Conservation (phyloP, 2,888 invertebrate species). For the Zonitis immaculata region DNA sequence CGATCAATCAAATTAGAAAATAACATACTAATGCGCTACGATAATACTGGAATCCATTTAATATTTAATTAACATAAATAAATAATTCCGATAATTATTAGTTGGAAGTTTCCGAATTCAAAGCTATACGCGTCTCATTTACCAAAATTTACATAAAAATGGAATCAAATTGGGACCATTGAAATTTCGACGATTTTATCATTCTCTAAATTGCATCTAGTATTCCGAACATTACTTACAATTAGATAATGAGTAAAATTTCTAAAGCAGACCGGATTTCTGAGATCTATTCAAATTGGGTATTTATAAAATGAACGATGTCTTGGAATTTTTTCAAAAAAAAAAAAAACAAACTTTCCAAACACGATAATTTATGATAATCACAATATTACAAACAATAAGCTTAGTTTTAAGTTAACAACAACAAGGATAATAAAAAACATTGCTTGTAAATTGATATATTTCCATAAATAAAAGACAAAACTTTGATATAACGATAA, state of each 20-base stretch:
- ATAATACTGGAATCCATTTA: conserved; percentile 2
- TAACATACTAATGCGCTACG: conserved; percentile 5
- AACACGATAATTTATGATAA: background rate
- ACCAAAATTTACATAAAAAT: conserved; percentile 15
- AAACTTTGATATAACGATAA: conserved; percentile 12
- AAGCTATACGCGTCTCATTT: conserved; percentile 7
- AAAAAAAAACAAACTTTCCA: background rate
- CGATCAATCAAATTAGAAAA: conserved; percentile 22
- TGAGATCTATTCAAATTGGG: background rate
- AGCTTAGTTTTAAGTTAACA: background rate
- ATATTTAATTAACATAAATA: conserved; percentile 5
- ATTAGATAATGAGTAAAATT: too few species aligned
- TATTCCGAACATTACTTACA: too few species aligned
- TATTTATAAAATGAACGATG: background rate
- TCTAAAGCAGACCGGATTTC: too few species aligned
- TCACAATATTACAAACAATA: background rate
- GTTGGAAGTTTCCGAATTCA: conserved; percentile 4
- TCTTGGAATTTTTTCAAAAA: background rate
- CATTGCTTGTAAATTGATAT: conserved; percentile 11
- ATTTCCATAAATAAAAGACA: conserved; percentile 9
- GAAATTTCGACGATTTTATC: background rate
- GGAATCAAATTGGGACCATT: conserved; percentile 3
- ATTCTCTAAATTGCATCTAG: background rate
- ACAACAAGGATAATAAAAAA: conserved; percentile 13
- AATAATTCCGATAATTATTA: background rate